phyloP scores from a whole-genome alignment of 2,888 invertebrate species.

The Cerceris ruficornis region DNA sequence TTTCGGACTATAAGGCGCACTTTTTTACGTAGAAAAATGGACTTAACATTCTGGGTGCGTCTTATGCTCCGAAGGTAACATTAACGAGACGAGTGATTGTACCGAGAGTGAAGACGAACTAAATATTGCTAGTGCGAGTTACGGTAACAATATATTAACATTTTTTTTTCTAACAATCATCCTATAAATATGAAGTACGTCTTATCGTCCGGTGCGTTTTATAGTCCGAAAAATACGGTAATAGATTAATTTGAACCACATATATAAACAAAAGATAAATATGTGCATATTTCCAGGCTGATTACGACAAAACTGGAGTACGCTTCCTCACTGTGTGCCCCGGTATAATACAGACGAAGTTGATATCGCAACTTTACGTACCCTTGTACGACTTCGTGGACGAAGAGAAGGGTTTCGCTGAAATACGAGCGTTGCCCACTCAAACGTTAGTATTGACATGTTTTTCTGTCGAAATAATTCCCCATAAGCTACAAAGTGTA shows the following conservation, averaged over 20 bases:
- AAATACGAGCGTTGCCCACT: neutral
- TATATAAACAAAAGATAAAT: neutral
- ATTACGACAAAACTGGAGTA: conserved; percentile 69
- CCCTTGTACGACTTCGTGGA: neutral
- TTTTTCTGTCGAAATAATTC: neutral
- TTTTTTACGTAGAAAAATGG: too few species aligned
- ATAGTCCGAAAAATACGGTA: too few species aligned
- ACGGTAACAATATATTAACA: too few species aligned
- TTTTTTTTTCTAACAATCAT: too few species aligned
- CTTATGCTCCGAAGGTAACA: too few species aligned
- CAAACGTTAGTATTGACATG: neutral
- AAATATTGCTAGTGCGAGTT: too few species aligned
- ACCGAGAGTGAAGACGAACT: too few species aligned
- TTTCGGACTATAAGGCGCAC: too few species aligned
- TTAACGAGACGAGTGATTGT: too few species aligned
- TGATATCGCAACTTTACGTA: rapidly evolving
- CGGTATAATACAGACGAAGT: conserved; percentile 41
- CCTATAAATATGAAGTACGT: too few species aligned
- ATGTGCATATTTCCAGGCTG: neutral
- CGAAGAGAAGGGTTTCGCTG: neutral
- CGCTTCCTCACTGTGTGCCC: conserved; percentile 76
- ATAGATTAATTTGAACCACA: neutral
- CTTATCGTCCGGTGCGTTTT: too few species aligned
- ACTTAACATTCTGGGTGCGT: too few species aligned
- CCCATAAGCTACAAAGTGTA: neutral